Evolutionary conservation across 1,140 invertebrate genomes (phyloP).

Genomic region (Homalodisca vitripennis): DNA sequence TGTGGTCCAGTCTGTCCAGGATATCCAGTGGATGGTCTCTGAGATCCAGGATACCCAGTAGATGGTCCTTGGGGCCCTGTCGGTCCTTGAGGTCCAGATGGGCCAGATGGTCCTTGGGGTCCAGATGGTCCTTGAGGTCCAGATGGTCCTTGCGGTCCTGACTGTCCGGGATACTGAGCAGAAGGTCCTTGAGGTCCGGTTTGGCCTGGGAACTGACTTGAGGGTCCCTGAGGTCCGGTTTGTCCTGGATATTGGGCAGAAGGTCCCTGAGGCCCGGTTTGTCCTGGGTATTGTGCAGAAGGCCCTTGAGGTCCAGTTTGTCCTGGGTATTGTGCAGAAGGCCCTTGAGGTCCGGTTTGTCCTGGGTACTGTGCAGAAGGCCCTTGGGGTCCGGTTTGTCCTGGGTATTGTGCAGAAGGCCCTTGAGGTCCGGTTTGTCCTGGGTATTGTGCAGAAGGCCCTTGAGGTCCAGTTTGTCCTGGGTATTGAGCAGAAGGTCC

Average conservation of each 20-base stretch:
- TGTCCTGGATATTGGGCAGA: slow-evolving; percentile 37
- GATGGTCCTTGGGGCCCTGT: slow-evolving; percentile 39
- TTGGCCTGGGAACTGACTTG: slow-evolving; percentile 26
- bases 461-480: slow-evolving; percentile 39
- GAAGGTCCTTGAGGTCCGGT: slow-evolving; percentile 37
- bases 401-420: slow-evolving; percentile 36
- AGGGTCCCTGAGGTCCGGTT: slow-evolving; percentile 37
- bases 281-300: slow-evolving; percentile 39
- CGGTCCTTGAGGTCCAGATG: slow-evolving; percentile 36
- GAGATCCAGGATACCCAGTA: slow-evolving; percentile 37
- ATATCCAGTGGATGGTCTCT: slow-evolving; percentile 42
- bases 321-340: slow-evolving; percentile 36
- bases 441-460: slow-evolving; percentile 37
- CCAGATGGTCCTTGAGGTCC: slow-evolving; percentile 30
- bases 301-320: slow-evolving; percentile 42
- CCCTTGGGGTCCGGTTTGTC: slow-evolving; percentile 35
- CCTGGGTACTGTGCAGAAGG: slow-evolving; percentile 41
- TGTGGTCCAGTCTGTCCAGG: slow-evolving; percentile 39
- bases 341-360: slow-evolving; percentile 46
- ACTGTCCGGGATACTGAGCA: slow-evolving; percentile 30
- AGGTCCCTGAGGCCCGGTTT: slow-evolving; percentile 37
- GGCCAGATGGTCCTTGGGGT: slow-evolving; percentile 34
- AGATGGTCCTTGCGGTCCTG: slow-evolving; percentile 38
- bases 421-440: slow-evolving; percentile 37
- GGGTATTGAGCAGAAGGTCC: slow-evolving; percentile 41